phyloP scores from a whole-genome alignment of 2,888 invertebrate species.

The Hecatera dysodea region DNA sequence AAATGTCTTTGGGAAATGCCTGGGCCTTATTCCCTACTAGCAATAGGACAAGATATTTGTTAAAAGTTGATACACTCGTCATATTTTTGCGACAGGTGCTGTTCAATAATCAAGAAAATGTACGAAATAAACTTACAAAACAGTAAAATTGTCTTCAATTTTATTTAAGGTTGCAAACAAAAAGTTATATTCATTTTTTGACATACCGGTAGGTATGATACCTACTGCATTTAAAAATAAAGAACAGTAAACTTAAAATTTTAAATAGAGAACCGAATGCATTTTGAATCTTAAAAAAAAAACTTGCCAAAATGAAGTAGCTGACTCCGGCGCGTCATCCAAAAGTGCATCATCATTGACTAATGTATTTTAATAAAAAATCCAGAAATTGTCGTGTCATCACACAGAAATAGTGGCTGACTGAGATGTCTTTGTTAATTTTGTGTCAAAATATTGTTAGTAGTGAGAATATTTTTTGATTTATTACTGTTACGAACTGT shows the following conservation, averaged over 20 bases:
- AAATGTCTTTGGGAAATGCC: no score
- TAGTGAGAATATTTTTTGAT: conserved; percentile 42
- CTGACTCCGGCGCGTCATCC: conserved; percentile 59
- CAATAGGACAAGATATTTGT: no score
- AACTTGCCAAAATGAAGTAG: conserved; percentile 59
- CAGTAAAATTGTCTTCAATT: no score
- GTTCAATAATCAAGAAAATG: no score
- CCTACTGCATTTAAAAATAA: not conserved
- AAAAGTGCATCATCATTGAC: conserved; percentile 68
- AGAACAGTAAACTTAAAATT: not conserved
- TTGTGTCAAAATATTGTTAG: conserved; percentile 59
- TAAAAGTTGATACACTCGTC: no score
- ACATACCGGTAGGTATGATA: no score
- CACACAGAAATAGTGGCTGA: conserved; percentile 44
- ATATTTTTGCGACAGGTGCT: no score
- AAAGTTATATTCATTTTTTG: no score
- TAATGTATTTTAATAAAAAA: conserved; percentile 70
- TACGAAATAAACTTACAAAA: no score
- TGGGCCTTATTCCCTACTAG: no score
- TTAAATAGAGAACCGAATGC: conserved; percentile 5
- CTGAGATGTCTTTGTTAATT: conserved; percentile 69
- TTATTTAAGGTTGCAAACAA: no score
- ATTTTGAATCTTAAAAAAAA: conserved; percentile 30
- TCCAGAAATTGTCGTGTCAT: conserved; percentile 67
- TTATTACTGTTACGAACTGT: conserved; percentile 42